Percentiles rank a stretch among this genome's conserved stretches.
Evolutionary conservation across 2,113 vertebrate species (phyloP).

Genomic region (Papio anubis): DNA sequence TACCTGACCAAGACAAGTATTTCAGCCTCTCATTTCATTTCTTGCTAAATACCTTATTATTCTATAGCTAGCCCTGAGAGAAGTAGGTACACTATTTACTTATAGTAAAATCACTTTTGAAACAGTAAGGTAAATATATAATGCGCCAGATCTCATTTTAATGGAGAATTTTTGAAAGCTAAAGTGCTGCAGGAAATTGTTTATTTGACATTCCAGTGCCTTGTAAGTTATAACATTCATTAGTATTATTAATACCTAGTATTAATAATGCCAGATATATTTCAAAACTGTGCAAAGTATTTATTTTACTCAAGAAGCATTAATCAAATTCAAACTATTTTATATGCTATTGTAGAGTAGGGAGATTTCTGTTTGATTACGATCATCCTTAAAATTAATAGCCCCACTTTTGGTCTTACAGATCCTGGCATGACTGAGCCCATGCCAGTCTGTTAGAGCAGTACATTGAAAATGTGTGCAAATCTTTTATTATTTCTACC

Average conservation of each 20-base stretch:
- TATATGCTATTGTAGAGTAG: background rate
- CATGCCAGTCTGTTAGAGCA: background rate
- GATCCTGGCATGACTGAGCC: background rate
- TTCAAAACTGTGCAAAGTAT: background rate
- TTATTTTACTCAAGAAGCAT: background rate
- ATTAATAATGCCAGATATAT: background rate
- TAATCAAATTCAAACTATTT: background rate
- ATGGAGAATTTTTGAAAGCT: slow-evolving; percentile 1
- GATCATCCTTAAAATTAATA: background rate
- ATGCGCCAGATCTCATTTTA: background rate
- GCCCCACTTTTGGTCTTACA: background rate
- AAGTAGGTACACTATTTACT: background rate
- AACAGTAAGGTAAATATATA: background rate
- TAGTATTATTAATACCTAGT: background rate
- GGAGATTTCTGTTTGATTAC: background rate
- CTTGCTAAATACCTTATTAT: background rate
- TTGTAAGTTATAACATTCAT: background rate
- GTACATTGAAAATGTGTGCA: background rate
- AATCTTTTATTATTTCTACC: background rate
- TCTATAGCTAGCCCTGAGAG: background rate
- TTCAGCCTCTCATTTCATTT: background rate
- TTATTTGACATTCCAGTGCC: background rate
- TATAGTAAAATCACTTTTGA: background rate
- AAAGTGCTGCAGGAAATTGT: background rate
- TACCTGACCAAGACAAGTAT: background rate